These are phyloP conservation scores for Apodemia duryi DNA, from an alignment of 2,888 invertebrate species.

Conservation along the genomic window DNA sequence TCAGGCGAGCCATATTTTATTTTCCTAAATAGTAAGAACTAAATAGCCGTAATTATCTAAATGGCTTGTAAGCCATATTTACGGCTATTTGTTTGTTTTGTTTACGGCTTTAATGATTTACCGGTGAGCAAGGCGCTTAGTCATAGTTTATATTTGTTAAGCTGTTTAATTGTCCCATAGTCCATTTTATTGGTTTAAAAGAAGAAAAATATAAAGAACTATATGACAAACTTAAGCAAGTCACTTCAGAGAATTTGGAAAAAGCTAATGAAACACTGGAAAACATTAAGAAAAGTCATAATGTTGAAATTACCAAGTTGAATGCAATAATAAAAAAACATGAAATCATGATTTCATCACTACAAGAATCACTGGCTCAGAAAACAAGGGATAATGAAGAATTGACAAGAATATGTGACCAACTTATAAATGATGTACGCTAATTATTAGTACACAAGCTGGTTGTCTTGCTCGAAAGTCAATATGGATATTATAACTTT, in stretches of 20 bases:
- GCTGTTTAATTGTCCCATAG: too few relatives aligned
- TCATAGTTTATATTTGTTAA: too few relatives aligned
- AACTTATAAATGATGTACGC: constrained; percentile 84
- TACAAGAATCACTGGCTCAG: constrained; percentile 90
- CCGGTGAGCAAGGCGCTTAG: too few relatives aligned
- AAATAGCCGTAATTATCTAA: too few relatives aligned
- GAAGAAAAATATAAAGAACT: constrained; percentile 71
- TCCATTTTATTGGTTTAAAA: too few relatives aligned
- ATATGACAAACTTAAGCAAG: constrained; percentile 89
- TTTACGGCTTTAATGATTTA: too few relatives aligned
- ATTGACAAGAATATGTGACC: constrained; percentile 94
- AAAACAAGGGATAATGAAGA: constrained; percentile 94
- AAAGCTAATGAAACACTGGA: constrained; percentile 88
- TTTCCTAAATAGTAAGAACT: too few relatives aligned
- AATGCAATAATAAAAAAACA: constrained; percentile 92
- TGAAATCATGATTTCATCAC: constrained; percentile 90
- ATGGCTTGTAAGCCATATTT: too few relatives aligned
- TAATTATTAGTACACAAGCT: constrained; percentile 30
- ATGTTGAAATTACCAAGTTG: constrained; percentile 88
- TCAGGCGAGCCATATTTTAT: too few relatives aligned
- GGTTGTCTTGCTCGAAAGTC: not conserved
- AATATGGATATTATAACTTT: not conserved
- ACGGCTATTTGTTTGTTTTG: too few relatives aligned
- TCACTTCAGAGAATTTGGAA: constrained; percentile 90
- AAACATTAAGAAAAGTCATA: constrained; percentile 83